These are phyloP conservation scores for Trilocha varians DNA, from an alignment of 2,888 invertebrate genomes.

Conservation along the genomic window DNA sequence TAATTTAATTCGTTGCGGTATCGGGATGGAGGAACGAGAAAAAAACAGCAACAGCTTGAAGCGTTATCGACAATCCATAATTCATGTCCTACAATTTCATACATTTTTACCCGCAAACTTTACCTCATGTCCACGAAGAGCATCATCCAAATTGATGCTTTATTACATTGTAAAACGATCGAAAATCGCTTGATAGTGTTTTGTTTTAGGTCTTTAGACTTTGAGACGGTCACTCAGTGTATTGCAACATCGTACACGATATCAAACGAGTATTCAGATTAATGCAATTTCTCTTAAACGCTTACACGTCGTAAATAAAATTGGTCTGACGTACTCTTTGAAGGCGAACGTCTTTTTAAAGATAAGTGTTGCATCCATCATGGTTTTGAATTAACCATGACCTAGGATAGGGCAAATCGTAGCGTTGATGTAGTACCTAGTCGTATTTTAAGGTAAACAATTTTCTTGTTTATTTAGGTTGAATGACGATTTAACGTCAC, in stretches of 20 bases:
- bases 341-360: constrained; percentile 45
- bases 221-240: constrained; percentile 42
- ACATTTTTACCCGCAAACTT: constrained; percentile 40
- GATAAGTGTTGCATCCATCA: constrained; percentile 30
- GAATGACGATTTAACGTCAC: no score
- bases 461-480: no score
- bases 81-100: constrained; percentile 74
- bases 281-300: constrained; percentile 74
- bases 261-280: constrained; percentile 72
- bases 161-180: constrained; percentile 26
- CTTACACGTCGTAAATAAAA: constrained; percentile 73
- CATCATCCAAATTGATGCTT: constrained; percentile 38
- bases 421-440: no score
- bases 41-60: constrained; percentile 71
- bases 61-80: constrained; percentile 74
- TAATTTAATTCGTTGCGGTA: constrained; percentile 74
- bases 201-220: constrained; percentile 30
- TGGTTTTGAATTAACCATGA: constrained; percentile 9
- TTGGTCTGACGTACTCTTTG: constrained; percentile 56
- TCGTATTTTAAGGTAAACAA: no score
- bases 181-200: constrained; percentile 22
- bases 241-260: constrained; percentile 70
- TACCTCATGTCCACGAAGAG: constrained; percentile 29
- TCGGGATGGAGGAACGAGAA: constrained; percentile 63
- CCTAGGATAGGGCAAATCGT: neutral